Evolutionary conservation across 1,140 invertebrate genomes (phyloP).

Genomic region (Cotesia chilonis): DNA sequence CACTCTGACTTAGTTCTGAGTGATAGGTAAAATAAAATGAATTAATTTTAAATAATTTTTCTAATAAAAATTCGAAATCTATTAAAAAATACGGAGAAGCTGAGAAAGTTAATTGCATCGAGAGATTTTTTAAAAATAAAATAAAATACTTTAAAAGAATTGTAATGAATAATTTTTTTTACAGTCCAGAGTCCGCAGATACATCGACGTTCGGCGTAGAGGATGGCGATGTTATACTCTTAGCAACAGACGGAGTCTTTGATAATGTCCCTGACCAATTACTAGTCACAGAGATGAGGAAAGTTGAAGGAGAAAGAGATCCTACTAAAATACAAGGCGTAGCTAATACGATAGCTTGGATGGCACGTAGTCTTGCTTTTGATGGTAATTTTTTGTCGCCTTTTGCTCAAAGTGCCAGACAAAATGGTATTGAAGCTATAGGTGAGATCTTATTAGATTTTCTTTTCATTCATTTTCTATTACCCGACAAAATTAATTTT

Average conservation of each 20-base stretch:
- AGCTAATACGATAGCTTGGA: slow-evolving; percentile 93
- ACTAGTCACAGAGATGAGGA: slow-evolving; percentile 81
- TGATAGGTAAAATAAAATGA: slow-evolving; percentile 74
- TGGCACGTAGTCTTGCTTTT: slow-evolving; percentile 91
- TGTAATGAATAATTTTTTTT: slow-evolving; percentile 39
- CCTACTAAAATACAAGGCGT: slow-evolving; percentile 83
- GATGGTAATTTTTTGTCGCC: slow-evolving; percentile 95
- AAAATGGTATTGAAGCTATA: slow-evolving; percentile 91
- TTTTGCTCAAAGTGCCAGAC: slow-evolving; percentile 89
- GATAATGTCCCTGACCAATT: slow-evolving; percentile 95
- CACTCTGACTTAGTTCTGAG: slow-evolving; percentile 84
- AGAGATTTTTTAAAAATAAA: too few species aligned
- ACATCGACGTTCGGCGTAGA: slow-evolving; percentile 90
- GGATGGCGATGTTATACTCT: slow-evolving; percentile 93
- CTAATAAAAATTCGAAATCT: neutral
- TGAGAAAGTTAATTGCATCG: too few species aligned
- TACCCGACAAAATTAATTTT: too few species aligned
- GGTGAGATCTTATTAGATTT: slow-evolving; percentile 69
- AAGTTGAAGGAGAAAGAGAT: slow-evolving; percentile 76
- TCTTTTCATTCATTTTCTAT: neutral
- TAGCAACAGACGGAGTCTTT: slow-evolving; percentile 97
- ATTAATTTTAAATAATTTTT: neutral
- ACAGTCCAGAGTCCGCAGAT: slow-evolving; percentile 89
- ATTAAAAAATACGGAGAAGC: too few species aligned
- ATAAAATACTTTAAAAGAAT: neutral